Conservation (phyloP, 2,113 vertebrate genomes). For the Candoia aspera region DNA sequence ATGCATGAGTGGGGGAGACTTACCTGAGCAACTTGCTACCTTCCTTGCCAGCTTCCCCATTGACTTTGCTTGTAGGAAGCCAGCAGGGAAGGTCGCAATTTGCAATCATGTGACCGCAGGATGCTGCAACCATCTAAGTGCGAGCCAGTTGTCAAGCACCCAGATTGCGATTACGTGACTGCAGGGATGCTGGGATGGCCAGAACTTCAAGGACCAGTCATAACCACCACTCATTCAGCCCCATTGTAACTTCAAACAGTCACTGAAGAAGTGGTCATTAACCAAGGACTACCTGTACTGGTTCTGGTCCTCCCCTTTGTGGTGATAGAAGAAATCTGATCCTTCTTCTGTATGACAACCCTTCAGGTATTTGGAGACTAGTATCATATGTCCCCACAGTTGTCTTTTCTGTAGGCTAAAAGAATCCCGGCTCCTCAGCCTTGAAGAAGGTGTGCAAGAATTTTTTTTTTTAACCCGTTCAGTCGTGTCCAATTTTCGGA, state of each 20-base stretch:
- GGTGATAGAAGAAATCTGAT: neutral
- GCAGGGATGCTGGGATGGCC: neutral
- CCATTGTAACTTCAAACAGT: neutral
- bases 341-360: neutral
- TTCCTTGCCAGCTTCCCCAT: neutral
- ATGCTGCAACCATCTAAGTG: neutral
- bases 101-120: neutral
- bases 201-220: neutral
- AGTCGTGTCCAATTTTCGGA: too few relatives aligned
- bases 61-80: neutral
- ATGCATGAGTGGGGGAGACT: neutral
- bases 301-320: neutral
- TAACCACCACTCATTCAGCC: neutral
- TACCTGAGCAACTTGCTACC: neutral
- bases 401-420: neutral
- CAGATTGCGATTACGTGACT: neutral
- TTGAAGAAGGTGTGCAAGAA: too few relatives aligned
- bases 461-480: too few relatives aligned
- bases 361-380: neutral
- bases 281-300: neutral
- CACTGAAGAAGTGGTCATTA: neutral
- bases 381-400: neutral
- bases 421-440: neutral
- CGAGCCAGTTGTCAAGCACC: too few relatives aligned
- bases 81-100: neutral